phyloP scores from a whole-genome alignment of 2,888 invertebrate species.

The Trichogramma dendrolimi region DNA sequence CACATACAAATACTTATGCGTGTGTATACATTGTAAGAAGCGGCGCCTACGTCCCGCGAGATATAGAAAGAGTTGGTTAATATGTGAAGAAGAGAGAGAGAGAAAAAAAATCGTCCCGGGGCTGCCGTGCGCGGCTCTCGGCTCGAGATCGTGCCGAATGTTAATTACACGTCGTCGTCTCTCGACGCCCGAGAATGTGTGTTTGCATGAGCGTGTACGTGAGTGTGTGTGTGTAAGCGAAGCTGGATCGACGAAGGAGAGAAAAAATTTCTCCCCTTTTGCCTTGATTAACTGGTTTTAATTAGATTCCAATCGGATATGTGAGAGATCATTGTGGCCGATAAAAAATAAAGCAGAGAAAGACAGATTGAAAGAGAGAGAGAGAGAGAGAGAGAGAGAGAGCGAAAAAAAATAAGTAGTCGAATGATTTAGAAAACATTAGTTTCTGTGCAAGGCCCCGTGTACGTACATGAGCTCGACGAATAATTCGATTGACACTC shows the following conservation, averaged over 20 bases:
- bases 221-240: too few species aligned
- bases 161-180: constrained; percentile 42
- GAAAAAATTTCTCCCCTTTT: too few species aligned
- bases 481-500: constrained; percentile 28
- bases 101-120: not conserved
- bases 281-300: constrained; percentile 29
- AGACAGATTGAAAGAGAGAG: too few species aligned
- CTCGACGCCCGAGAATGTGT: too few species aligned
- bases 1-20: too few species aligned
- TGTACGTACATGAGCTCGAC: not conserved
- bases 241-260: too few species aligned
- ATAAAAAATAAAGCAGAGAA: too few species aligned
- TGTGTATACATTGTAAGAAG: not conserved
- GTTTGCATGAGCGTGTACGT: too few species aligned
- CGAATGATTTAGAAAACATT: too few species aligned
- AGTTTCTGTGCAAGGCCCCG: too few species aligned
- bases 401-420: too few species aligned
- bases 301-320: constrained; percentile 22
- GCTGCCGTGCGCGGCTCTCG: constrained; percentile 18
- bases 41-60: constrained; percentile 3
- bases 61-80: not conserved
- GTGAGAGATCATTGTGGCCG: not conserved
- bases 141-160: constrained; percentile 44
- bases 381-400: too few species aligned
- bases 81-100: not conserved